Evolutionary conservation across 2,888 invertebrate species (phyloP), one percentile per base, ranked within the genome.

Genomic region (Tenthredo amoena): DNA sequence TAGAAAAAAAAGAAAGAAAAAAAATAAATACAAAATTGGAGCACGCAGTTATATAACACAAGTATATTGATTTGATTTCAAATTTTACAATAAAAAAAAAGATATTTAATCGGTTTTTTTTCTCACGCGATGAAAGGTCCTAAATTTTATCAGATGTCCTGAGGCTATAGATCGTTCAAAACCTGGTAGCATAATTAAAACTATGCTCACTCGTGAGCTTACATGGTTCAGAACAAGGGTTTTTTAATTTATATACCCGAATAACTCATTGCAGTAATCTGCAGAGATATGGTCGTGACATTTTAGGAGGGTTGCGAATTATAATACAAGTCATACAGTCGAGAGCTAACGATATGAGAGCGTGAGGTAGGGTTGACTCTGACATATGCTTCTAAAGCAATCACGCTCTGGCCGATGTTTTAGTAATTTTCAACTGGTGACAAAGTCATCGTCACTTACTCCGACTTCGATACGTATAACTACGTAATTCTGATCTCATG

Each of bases 391-490:
- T 74, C 40, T 9, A 12, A 21, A 74, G n/a, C 40, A 74, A 74
- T 74, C 21, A 74, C 12, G 31, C 9, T 43, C 43, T 26, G 68
- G 68, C 5, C 15, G 34, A 68, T 68, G 68, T 68, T 18, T 31
- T 6, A 34, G 68, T 34, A 68, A 68, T 26, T 68, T 68, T 12
- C 6, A 12, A 68, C 68, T 68, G 7, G 18, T 43, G 21, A 74
- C 26, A 26, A 74, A 68, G 68, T 68, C 68, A 74, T 74, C 40
- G 74, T 43, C 43, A 74, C 43, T 74, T 74, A 74, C 74, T 21
- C 26, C 43, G 43, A 43, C 21, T 40, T 43, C 43, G 74, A 74
- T 74, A 74, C 34, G 68, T 31, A 34, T 74, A 43, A 43, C 74
- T 43, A 43, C 21, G n/a, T 43, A 21, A 74, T 74, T 74, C 21